Conservation (phyloP, 2,888 invertebrate species). For the Nebria salina region DNA sequence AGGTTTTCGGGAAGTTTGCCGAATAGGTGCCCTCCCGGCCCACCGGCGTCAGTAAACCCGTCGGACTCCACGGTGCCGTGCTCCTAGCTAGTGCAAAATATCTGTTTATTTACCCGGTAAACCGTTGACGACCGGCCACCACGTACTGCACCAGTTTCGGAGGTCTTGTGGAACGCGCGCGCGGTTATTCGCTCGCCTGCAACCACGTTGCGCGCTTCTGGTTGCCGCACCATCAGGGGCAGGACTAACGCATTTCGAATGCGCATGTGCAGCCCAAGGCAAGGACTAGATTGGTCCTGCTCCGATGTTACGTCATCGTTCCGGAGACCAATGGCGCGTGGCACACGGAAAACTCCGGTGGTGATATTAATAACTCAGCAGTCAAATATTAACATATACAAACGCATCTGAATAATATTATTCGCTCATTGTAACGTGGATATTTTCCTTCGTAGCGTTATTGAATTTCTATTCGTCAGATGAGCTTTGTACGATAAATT, state of each 20-base stretch:
- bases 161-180: background rate
- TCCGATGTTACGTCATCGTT: conserved; percentile 17
- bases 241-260: background rate
- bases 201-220: conserved; percentile 27
- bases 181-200: background rate
- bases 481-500: background rate
- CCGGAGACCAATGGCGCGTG: conserved; percentile 14
- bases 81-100: conserved; percentile 19
- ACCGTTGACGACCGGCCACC: conserved; percentile 31
- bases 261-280: conserved; percentile 8
- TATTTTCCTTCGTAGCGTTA: background rate
- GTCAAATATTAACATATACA: conserved; percentile 25
- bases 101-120: conserved; percentile 15
- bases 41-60: conserved; percentile 55
- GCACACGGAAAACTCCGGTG: background rate
- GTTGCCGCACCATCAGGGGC: conserved; percentile 26
- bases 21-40: conserved; percentile 66
- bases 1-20: conserved; percentile 74
- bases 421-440: background rate
- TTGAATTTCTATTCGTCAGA: background rate
- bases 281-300: background rate
- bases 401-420: background rate
- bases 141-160: conserved; percentile 21
- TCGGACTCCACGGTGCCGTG: conserved; percentile 60
- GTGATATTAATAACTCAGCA: conserved; percentile 28